Evolutionary conservation across 1,140 invertebrate genomes (phyloP), one percentile per base, ranked within the genome.

Genomic region (Sitodiplosis mosellana): DNA sequence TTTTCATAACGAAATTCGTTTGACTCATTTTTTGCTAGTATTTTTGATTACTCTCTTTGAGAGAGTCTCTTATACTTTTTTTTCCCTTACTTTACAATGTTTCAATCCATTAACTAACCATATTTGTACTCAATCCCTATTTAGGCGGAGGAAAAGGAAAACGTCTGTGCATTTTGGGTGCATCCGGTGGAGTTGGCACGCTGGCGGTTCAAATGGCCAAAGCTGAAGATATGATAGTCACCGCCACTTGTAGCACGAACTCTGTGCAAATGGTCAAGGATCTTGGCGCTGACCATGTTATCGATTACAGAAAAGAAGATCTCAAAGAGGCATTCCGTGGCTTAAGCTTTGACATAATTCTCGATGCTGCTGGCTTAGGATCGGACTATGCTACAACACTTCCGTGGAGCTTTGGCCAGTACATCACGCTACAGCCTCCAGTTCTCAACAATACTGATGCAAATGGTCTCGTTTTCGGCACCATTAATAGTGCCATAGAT

Each of bases 181-280:
- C 84, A 11, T 81, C 90, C 44, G 92, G 92, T 11, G 90, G 90
- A 17, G 86, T 95, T 4, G 92, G 93, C 22, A 80, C 80, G 6
- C 60, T 83, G 52, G 81, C 87, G 33, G 73, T 91, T 52, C 89
- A 93, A 67, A 66, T 92, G 37, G 67, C 90, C 21, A 83, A 83
- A 61, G 70, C 78, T 2, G 87, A 85, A 76, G 76, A 77, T 33
- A 71, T 43, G 11, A 57, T 56, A 69, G 83, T 91, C 10, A 65
- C 79, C 42, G 75, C 78, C 22, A 87, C 84, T 0, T 90, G 87
- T 60, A 77, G 77, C 50, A 68, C 67, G 48, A 81, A 87, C 66
- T 81, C 81, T 37, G 54, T 79, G 14, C 66, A 74, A 50, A 60
- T 81, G 19, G 74, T 93, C 4, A 59, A 68, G 50, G 61, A 68